Base-by-base conservation (phyloP, 2,888 invertebrate species). In the Erynnis tages region DNA sequence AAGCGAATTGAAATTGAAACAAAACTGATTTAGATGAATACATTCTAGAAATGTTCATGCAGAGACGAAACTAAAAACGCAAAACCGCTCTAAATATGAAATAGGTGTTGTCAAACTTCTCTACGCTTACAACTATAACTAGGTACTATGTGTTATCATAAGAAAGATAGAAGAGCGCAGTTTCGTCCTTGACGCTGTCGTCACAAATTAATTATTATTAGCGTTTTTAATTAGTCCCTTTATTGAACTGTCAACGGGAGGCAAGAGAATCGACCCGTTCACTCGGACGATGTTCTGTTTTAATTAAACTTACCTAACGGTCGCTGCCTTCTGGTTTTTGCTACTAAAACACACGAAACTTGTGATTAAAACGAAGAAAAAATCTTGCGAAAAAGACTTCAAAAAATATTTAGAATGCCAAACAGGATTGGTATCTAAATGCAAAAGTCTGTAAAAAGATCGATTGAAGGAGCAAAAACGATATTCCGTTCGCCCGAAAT, bases 221-320 rank as follows among this genome's bases (percentile, higher is more conserved):
- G 73, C 71, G 74, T 76, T 81, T 82, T 80, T 80, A 82, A 84
- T 85, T 81, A 82, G 70, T 57, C 69, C 68, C 71, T 56, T 77
- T 72, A 79, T 73, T 73, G 71, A 70, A 71, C 62, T 66, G 66
- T 61, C 61, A 66, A 67, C 57, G 62, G 59, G 57, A 67, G 61
- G 60, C 53, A 63, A 61, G 60, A 59, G 61, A 55, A 60, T 58
- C 65, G 60, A 59, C 56, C 58, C 61, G 54, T 61, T 58, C 63
- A 60, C 57, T 54, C 65, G 60, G 65, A 63, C 66, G 69, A 71
- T 70, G 69, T 71, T 73, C 71, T 62, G 70, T 76, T 85, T 85
- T 84, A 84, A 85, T 85, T 83, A 84, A 82, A 82, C 67, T 70
- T 66, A 68, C 69, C 63, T 66, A 47, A 59, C 61, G 59, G 66